These are phyloP conservation scores for Epicampocera succincta DNA, from an alignment of 2,888 invertebrate genomes.

Conservation along the genomic window DNA sequence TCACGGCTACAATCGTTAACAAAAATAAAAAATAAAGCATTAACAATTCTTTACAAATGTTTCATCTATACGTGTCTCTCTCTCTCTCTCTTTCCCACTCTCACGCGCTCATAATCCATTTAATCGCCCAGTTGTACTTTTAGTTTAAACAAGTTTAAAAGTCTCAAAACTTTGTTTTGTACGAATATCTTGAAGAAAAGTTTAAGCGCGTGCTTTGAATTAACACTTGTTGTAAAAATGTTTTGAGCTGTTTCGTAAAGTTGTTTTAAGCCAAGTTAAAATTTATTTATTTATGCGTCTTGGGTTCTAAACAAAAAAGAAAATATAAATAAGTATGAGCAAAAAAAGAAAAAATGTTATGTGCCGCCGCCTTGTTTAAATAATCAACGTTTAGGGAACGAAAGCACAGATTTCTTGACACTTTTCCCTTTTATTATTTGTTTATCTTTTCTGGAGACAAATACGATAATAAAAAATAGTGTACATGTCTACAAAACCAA, in stretches of 20 bases:
- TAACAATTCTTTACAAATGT: background rate
- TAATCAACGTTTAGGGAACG: background rate
- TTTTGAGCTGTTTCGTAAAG: constrained; percentile 27
- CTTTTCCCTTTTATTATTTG: no score
- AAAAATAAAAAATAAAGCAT: background rate
- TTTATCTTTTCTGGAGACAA: constrained; percentile 1
- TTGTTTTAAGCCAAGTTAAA: constrained; percentile 11
- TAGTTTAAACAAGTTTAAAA: constrained; percentile 18
- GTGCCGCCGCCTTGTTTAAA: constrained; percentile 12
- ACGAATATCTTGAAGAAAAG: constrained; percentile 17
- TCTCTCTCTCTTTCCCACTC: constrained; percentile 1
- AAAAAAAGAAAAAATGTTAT: background rate
- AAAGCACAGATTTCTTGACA: constrained; percentile 5
- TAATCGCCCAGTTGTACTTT: background rate
- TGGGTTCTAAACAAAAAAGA: constrained; percentile 2
- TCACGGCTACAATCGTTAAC: constrained; percentile 35
- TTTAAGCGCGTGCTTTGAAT: constrained; percentile 61
- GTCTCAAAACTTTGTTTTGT: background rate
- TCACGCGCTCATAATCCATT: background rate
- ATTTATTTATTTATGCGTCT: constrained; percentile 37
- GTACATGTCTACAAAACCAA: no score
- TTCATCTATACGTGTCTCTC: no score
- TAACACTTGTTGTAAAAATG: constrained; percentile 48
- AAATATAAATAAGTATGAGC: background rate
- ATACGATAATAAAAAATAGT: background rate